Evolutionary conservation across 2,797 vertebrate genomes (phyloP).

Genomic region (Parauchenoglanis punctatus): DNA sequence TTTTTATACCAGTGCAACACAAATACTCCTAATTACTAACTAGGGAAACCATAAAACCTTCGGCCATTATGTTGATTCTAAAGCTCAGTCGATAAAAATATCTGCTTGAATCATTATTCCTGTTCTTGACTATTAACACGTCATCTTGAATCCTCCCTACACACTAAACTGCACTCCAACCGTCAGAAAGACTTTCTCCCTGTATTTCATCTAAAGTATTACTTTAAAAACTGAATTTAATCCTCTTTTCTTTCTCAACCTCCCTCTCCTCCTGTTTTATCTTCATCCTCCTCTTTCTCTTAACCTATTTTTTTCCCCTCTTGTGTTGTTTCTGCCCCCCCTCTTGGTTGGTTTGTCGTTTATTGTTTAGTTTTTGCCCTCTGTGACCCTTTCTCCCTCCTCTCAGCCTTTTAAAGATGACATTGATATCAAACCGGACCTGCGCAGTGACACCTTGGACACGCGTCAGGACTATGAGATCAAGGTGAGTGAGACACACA

Average conservation of each 20-base stretch:
- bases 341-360: conserved; percentile 64
- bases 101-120: not conserved
- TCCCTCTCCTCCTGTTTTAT: conserved; percentile 60
- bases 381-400: conserved; percentile 78
- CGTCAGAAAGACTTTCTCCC: conserved; percentile 46
- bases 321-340: conserved; percentile 50
- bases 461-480: conserved; percentile 94
- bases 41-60: not conserved
- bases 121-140: not conserved
- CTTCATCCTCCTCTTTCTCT: conserved; percentile 61
- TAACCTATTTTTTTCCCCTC: conserved; percentile 54
- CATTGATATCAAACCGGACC: conserved; percentile 92
- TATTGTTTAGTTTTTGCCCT: conserved; percentile 83
- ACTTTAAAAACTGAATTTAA: conserved; percentile 43
- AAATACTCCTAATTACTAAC: not conserved
- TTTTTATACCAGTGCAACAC: not conserved
- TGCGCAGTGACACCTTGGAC: conserved; percentile 89
- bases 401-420: conserved; percentile 95
- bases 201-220: conserved; percentile 23
- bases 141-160: not conserved
- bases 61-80: not conserved
- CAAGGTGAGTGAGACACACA: conserved; percentile 78
- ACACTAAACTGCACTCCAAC: not conserved
- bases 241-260: conserved; percentile 48
- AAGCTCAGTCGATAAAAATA: not conserved